Evolutionary conservation across 35 echinoderm and acorn worm genomes (phyloP), one percentile per base, ranked within the genome.

Genomic region (Holothuria glaberrima): DNA sequence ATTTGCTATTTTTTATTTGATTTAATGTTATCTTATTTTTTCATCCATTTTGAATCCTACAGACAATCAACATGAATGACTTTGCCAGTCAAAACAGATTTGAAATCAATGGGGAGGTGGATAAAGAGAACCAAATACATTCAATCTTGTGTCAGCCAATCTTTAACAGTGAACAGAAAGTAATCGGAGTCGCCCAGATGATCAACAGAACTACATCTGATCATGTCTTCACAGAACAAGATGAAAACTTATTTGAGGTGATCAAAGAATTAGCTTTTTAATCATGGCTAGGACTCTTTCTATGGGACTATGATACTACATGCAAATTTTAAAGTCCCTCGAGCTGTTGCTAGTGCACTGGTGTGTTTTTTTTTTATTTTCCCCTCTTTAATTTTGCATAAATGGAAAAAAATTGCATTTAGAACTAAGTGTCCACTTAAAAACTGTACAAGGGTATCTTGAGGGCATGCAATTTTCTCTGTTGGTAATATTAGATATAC

Each of bases 181-280:
- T 98, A 6, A 90, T 98, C 50, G 96, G 96, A 35, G 93, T 98
- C 24, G 93, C 96, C 21, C 93, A 98, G 88, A 94, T 98, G 86
- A 83, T 98, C 48, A 98, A 98, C 69, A 90, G 71, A 36, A 79
- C 58, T 5, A 79, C 68, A 2, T 10, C 50, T 38, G 86, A 88
- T 36, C 92, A 91, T 24, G 44, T 69, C 57, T 98, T 98, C 61
- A 92, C 83, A 25, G 96, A 98, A 12, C 93, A 98, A 71, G 96
- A 98, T 84, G 96, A 94, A 78, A 94, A 94, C 36, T 87, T 92
- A 5, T 98, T 98, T 98, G 96, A 98, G 96, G 96, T 98, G 89
- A 91, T 82, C 16, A 54, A 54, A 54, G 5, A 54, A 54, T 14
- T 54, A 14, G 9, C 50, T 54, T 54, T 54, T 54, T 9, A 54